phyloP scores from a whole-genome alignment of 2,797 vertebrate genomes.

The Platyrinchus mystaceus region DNA sequence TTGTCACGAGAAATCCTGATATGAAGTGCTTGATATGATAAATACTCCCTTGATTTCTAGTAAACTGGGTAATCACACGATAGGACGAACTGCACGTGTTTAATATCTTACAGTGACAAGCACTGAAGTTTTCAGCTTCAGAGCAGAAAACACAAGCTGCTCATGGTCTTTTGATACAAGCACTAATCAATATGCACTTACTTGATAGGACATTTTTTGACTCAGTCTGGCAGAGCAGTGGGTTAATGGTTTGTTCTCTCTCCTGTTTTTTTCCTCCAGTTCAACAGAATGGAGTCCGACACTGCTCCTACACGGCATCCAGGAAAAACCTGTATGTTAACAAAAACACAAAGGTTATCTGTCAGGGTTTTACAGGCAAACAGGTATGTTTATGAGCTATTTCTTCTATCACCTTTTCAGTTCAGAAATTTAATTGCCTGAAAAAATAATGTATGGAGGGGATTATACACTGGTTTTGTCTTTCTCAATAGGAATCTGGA shows the following conservation, averaged over 20 bases:
- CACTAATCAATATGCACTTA: background rate
- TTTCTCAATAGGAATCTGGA: background rate
- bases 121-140: background rate
- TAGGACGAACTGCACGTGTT: background rate
- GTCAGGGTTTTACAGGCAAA: conserved; percentile 98
- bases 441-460: background rate
- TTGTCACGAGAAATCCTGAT: background rate
- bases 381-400: conserved; percentile 83
- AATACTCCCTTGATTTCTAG: background rate
- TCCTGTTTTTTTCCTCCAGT: conserved; percentile 74
- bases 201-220: background rate
- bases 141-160: background rate
- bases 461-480: background rate
- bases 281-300: conserved; percentile 89
- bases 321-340: conserved; percentile 90
- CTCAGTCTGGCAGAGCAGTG: background rate
- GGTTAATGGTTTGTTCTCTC: background rate
- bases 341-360: conserved; percentile 93
- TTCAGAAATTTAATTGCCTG: background rate
- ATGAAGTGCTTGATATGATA: background rate
- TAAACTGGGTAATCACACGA: background rate
- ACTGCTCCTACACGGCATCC: conserved; percentile 84
- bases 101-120: background rate
- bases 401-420: background rate
- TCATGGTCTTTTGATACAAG: background rate